Conservation (phyloP, 2,888 invertebrate species). For the Oscheius sp. region DNA sequence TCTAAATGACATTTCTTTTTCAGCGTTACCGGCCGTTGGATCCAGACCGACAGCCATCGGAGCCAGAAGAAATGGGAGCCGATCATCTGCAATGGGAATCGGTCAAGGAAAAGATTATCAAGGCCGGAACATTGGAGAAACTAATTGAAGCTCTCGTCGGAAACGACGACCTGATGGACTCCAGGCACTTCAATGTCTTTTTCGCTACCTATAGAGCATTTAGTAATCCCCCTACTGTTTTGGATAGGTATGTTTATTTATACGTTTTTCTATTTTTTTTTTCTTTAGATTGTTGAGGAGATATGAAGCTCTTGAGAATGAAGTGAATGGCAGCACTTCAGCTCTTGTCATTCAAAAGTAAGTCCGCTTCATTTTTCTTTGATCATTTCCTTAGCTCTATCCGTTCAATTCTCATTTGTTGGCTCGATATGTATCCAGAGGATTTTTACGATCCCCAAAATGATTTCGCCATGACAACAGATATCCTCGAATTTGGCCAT, state of each 20-base stretch:
- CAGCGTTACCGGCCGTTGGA: conserved; percentile 68
- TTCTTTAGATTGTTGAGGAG: conserved; percentile 41
- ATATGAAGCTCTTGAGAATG: conserved; percentile 54
- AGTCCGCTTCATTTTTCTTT: neutral
- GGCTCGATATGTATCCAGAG: conserved; percentile 96
- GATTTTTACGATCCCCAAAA: conserved; percentile 83
- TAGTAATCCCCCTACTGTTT: conserved; percentile 76
- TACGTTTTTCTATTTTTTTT: neutral
- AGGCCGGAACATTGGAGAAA: conserved; percentile 91
- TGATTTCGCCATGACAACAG: conserved; percentile 80
- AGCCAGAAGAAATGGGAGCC: conserved; percentile 48
- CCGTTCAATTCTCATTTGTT: conserved; percentile 81
- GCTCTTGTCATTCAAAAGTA: conserved; percentile 56
- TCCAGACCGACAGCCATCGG: conserved; percentile 57
- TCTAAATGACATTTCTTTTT: conserved; percentile 30
- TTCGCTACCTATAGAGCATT: conserved; percentile 92
- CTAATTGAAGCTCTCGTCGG: conserved; percentile 78
- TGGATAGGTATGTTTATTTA: conserved; percentile 49
- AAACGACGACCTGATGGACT: conserved; percentile 91
- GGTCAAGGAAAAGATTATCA: conserved; percentile 90
- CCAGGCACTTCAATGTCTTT: conserved; percentile 96
- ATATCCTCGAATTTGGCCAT: conserved; percentile 81
- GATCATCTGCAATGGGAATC: conserved; percentile 97
- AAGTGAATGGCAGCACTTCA: conserved; percentile 55
- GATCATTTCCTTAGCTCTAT: conserved; percentile 66